Evolutionary conservation across 1,140 invertebrate genomes (phyloP), one percentile per base, ranked within the genome.

Genomic region (Berghia stephanieae): DNA sequence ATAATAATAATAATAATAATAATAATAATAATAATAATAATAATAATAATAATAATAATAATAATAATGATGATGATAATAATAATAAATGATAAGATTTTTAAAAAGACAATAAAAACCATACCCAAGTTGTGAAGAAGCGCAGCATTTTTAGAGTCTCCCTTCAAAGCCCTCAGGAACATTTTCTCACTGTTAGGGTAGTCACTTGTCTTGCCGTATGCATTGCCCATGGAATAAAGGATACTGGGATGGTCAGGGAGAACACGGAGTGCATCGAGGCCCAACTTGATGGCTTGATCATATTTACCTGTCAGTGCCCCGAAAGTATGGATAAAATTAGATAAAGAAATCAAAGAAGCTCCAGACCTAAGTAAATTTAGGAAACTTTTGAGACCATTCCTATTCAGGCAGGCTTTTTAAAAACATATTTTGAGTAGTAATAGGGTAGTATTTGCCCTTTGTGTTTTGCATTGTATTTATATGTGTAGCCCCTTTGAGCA

Each of bases 81-180:
- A 34, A n/a, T 31, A 16, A 24, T 78, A 21, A 31, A 42, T 21
- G 27, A 31, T 4, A 24, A 6, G 2, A 2, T 16, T 27, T 13
- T 18, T 2, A 43, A 43, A 27, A 1, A 31, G 24, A 27, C 2
- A 40, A 52, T 8, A 46, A 18, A 38, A 2, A 13, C 78, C 88
- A 90, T 91, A 95, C 95, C 95, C 82, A 98, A 91, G 91, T 98
- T 98, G 4, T 94, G 93, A 85, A 94, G 93, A 90, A 95, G 96
- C 13, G 94, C 91, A 24, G 93, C 91, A 85, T 93, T 93, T 21
- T 89, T 88, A n/a, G 91, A 91, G 84, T 94, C 93, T 10, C 93
- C 87, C 68, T 91, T 88, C 57, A 97, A 94, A 3, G 96, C 94
- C 78, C 90, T 91, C 66, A 93, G 89, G 86, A 98, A 98, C 85